Evolutionary conservation across 2,888 invertebrate genomes (phyloP).

Genomic region (Actias luna): DNA sequence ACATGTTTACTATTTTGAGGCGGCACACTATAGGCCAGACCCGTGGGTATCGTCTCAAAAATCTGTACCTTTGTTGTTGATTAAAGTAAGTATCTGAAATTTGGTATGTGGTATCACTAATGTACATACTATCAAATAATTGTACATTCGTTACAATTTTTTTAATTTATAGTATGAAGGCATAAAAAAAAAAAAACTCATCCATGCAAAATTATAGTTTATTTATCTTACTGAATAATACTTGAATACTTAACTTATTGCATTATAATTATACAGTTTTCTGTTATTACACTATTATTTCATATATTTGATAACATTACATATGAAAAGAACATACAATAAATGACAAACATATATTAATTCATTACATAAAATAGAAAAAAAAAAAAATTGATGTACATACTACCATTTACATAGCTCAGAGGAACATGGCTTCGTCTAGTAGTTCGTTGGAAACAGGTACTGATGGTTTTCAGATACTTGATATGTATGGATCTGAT

Average conservation of each 20-base stretch:
- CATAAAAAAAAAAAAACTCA: background rate
- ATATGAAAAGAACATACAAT: background rate
- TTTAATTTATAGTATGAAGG: background rate
- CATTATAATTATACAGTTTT: background rate
- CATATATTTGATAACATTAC: background rate
- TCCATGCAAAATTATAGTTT: background rate
- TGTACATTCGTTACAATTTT: background rate
- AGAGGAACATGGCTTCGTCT: background rate
- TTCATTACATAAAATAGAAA: background rate
- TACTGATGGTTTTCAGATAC: constrained; percentile 8
- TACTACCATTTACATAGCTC: background rate
- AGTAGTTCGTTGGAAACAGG: constrained; percentile 6
- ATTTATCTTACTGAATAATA: too few relatives aligned
- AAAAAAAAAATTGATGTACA: constrained; percentile 1
- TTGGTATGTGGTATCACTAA: background rate
- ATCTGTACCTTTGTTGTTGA: background rate
- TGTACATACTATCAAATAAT: background rate
- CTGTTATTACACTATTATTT: constrained; percentile 2
- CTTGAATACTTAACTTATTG: background rate
- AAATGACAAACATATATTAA: constrained; percentile 5
- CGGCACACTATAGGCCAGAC: background rate
- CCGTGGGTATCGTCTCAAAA: background rate
- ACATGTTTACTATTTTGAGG: too few relatives aligned
- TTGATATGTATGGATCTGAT: constrained; percentile 6
- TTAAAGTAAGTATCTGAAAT: background rate